Evolutionary conservation across 2,113 vertebrate genomes (phyloP), one percentile per base, ranked within the genome.

Genomic region (Lepidiolamprologus cunningtoni): DNA sequence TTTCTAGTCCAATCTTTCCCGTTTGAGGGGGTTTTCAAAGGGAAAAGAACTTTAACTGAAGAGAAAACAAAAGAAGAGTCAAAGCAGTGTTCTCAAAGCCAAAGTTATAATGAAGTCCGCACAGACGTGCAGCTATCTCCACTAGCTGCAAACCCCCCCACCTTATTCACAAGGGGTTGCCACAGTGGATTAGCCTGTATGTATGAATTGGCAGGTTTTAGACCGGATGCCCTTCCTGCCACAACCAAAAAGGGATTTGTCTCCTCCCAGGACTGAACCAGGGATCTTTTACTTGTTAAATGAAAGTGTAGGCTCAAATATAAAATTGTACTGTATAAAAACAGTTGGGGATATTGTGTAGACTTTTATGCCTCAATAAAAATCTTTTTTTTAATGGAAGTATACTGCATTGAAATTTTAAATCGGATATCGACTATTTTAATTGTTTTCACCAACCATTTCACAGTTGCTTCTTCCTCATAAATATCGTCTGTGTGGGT

Each of bases 51-150:
- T 53, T 84, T 81, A 6, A 55, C 87, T 42, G 81, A 82, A 63
- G 23, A 81, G 63, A 89, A 89, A 78, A 82, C 84, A 66, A 85
- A 84, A 83, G 61, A 33, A 5, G n/a, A 87, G 86, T 82, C 89
- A 84, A 78, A 81, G 88, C 81, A 78, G 47, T 37, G 47, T 68
- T 89, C 85, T 89, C 85, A 93, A 87, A 92, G 86, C 81, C 79
- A 82, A 89, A 86, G 54, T 79, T 90, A 76, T 90, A 91, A 92
- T 90, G 50, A 93, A 89, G 83, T 35, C 31, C 23, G 28, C 80
- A 58, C 80, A 91, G 80, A 37, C 17, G 35, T n/a, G 16, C 14
- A 52, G 28, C 16, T 45, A 47, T 55, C 6, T 31, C 42, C 55
- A 50, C 42, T 53, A 66, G 63, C 61, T 5, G 31, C 31, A 28